Percentiles rank a stretch among this genome's conserved stretches.
Evolutionary conservation across 2,797 vertebrate species (phyloP).

Genomic region (Fistularia commersonii): DNA sequence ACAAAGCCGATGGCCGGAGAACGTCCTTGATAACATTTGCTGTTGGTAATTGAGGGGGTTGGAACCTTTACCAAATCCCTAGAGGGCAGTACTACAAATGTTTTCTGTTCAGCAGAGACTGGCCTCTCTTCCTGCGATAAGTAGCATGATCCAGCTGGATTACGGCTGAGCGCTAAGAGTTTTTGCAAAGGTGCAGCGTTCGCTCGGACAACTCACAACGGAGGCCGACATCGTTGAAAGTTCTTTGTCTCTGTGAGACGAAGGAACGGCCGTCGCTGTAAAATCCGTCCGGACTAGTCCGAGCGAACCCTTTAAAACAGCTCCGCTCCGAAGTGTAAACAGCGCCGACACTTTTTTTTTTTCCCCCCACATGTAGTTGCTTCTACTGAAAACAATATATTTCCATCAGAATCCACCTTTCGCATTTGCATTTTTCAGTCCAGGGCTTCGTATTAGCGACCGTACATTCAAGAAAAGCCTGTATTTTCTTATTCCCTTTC

Average conservation of each 20-base stretch:
- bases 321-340: constrained; percentile 1
- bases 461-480: no score
- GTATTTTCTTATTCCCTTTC: no score
- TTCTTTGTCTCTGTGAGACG: constrained; percentile 25
- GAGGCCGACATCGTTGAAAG: constrained; percentile 15
- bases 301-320: constrained; percentile 25
- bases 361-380: no score
- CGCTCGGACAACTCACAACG: not conserved
- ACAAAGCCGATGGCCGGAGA: constrained; percentile 46
- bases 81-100: constrained; percentile 66
- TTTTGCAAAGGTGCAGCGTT: constrained; percentile 25
- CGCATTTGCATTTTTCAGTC: no score
- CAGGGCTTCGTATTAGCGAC: no score
- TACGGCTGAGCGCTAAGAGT: constrained; percentile 19
- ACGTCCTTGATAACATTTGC: constrained; percentile 43
- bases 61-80: constrained; percentile 57
- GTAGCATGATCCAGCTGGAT: constrained; percentile 52
- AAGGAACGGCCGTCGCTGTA: constrained; percentile 19
- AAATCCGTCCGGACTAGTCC: constrained; percentile 13
- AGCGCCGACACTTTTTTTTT: no score
- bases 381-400: no score
- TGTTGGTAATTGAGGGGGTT: constrained; percentile 42
- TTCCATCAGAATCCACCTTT: no score
- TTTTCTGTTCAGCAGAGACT: constrained; percentile 57
- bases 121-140: constrained; percentile 47